phyloP scores from a whole-genome alignment of 2,888 invertebrate species.

The Ommatoiulus sabulosus region DNA sequence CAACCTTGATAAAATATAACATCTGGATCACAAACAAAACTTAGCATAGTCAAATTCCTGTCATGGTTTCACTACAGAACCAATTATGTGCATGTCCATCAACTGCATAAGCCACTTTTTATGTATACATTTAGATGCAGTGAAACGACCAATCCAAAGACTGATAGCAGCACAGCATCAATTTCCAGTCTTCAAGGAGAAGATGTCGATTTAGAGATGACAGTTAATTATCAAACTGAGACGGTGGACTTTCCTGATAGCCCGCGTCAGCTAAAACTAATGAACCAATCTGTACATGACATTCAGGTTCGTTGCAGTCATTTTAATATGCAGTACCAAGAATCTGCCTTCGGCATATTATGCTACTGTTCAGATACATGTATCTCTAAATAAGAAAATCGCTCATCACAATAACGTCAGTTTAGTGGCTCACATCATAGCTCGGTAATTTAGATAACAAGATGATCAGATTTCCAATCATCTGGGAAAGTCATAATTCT shows the following conservation, averaged over 20 bases:
- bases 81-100: neutral
- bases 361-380: too few relatives aligned
- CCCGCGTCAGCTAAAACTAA: conserved; percentile 59
- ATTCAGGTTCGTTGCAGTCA: conserved; percentile 5
- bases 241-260: conserved; percentile 63
- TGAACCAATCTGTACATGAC: conserved; percentile 54
- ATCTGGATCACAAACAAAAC: too few relatives aligned
- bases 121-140: conserved; percentile 23
- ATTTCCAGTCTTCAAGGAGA: conserved; percentile 56
- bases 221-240: conserved; percentile 61
- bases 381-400: too few relatives aligned
- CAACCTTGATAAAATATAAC: neutral
- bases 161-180: conserved; percentile 55
- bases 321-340: neutral
- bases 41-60: too few relatives aligned
- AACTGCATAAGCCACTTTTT: neutral
- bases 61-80: too few relatives aligned
- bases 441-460: too few relatives aligned
- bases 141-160: conserved; percentile 45
- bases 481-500: too few relatives aligned
- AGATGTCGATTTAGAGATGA: conserved; percentile 61
- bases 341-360: neutral
- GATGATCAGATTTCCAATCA: too few relatives aligned
- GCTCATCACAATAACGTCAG: too few relatives aligned
- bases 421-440: too few relatives aligned